These are phyloP conservation scores for Tachina lurida DNA, from an alignment of 2,888 invertebrate genomes.

Conservation along the genomic window DNA sequence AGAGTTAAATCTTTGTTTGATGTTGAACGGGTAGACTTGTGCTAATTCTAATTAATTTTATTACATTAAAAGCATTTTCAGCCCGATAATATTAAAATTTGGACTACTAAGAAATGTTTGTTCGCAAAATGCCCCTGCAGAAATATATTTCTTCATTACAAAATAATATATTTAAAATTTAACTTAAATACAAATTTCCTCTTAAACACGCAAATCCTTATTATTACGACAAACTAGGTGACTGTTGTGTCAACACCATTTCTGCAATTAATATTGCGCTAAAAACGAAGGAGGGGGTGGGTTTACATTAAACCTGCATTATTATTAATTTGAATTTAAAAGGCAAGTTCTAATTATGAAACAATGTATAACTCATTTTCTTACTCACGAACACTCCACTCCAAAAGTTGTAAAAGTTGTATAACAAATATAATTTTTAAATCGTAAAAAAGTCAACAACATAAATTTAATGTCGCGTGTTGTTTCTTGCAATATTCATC, in stretches of 20 bases:
- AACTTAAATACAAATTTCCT: neutral
- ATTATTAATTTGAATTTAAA: constrained; percentile 63
- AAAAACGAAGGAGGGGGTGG: neutral
- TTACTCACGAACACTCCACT: neutral
- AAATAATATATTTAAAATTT: neutral
- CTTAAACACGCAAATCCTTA: neutral
- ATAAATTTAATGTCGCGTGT: constrained; percentile 56
- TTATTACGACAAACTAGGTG: neutral
- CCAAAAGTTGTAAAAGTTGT: neutral
- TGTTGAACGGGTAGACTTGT: no score
- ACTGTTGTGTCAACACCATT: constrained; percentile 32
- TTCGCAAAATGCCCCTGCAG: no score
- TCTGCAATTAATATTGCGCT: no score
- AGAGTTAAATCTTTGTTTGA: no score
- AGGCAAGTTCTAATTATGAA: constrained; percentile 40
- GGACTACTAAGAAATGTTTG: no score
- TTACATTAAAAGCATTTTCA: no score
- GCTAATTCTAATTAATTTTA: no score
- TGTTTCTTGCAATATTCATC: constrained; percentile 16
- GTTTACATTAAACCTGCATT: constrained; percentile 14
- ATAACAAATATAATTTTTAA: constrained; percentile 6
- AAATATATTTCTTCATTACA: neutral
- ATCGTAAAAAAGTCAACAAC: constrained; percentile 36
- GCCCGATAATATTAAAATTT: no score
- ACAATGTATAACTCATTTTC: constrained; percentile 8